Conservation (phyloP, 2,797 vertebrate species). For the Choloepus didactylus region DNA sequence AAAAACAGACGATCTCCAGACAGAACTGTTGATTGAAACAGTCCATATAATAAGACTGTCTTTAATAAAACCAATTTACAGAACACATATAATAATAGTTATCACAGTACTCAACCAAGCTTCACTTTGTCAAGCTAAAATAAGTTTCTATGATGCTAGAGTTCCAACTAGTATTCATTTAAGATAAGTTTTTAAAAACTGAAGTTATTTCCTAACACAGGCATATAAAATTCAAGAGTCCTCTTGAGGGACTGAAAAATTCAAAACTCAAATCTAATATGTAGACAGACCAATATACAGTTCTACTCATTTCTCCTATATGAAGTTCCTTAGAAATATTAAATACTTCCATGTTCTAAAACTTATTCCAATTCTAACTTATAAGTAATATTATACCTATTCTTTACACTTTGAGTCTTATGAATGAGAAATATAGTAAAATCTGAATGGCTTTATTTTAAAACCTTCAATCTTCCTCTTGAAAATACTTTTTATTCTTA, state of each 20-base stretch:
- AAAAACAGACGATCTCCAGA: neutral
- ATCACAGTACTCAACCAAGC: neutral
- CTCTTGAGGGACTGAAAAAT: neutral
- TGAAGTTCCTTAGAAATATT: constrained; percentile 26
- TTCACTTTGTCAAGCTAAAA: constrained; percentile 31
- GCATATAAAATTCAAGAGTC: constrained; percentile 31
- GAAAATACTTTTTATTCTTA: constrained; percentile 30
- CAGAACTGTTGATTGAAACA: neutral
- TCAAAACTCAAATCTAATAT: constrained; percentile 54
- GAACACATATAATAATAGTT: constrained; percentile 7
- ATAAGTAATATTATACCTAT: neutral
- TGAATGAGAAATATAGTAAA: constrained; percentile 45
- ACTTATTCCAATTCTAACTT: constrained; percentile 17
- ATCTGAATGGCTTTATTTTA: constrained; percentile 57
- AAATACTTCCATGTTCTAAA: constrained; percentile 35
- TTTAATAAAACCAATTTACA: constrained; percentile 49
- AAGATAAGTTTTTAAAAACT: constrained; percentile 13
- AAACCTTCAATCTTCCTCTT: neutral
- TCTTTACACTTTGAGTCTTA: constrained; percentile 35
- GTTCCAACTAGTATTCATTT: constrained; percentile 26
- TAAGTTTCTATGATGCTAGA: neutral
- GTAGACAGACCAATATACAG: neutral
- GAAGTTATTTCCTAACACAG: constrained; percentile 48
- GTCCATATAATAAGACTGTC: neutral
- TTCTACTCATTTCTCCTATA: constrained; percentile 33